Evolutionary conservation across 2,888 invertebrate species (phyloP), one percentile per base, ranked within the genome.

Genomic region (Odontothrips loti): DNA sequence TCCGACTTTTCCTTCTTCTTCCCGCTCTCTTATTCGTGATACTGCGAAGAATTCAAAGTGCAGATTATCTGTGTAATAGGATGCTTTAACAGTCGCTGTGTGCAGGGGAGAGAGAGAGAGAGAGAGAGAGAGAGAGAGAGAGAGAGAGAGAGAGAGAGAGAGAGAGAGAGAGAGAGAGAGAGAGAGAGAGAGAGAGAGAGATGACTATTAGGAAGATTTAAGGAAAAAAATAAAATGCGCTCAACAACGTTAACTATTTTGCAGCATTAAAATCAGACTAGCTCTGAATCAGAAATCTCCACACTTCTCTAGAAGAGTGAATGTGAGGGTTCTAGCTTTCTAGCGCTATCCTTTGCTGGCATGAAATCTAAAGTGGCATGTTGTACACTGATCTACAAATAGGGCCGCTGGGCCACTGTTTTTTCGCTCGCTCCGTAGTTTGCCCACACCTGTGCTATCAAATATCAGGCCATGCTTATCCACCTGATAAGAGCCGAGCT

Each of bases 11-110:
- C 34, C 34, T 43, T 43, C 34, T 43, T 43, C 34, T 43, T 43
- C 34, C 34, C 34, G 34, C 34, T 43, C 6, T 43, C 34, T 6
- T 43, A 43, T 75, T 75, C 68, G 68, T 27, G 68, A 27, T 6
- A 75, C 68, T 75, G 68, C 68, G 23, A 75, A 75, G 68, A 75
- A 75, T 75, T 27, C 68, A 6, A 75, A 75, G 68, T 75, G 68
- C 68, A 75, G 68, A 75, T 75, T 75, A 75, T 75, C 68, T 75
- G 68, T 27, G 68, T 75, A 75, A 75, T 75, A 27, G 68, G 68
- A 27, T 27, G 68, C 68, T 75, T 75, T 27, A 75, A 27, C 68
- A 75, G 68, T 27, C 20, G 58, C 58, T 43, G 3, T 43, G 20
- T 58, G 58, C 58, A 58, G 20, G 51, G 51, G 17, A 58, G 1